phyloP scores from a whole-genome alignment of 1,140 invertebrate genomes.

The Drosophila sp. region DNA sequence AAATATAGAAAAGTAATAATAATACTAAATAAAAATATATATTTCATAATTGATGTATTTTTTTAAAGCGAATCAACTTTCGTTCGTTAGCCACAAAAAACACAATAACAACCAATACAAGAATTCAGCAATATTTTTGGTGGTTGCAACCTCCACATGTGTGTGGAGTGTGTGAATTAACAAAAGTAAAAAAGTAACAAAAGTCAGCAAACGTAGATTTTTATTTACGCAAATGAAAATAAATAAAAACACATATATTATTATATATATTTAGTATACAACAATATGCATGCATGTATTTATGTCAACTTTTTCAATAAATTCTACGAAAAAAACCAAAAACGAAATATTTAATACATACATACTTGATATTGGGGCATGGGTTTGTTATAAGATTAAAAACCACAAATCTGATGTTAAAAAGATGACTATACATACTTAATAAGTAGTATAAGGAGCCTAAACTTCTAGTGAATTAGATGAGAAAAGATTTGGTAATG shows the following conservation, averaged over 20 bases:
- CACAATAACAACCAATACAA: constrained; percentile 15
- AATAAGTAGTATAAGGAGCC: too few relatives aligned
- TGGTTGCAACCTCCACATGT: constrained; percentile 13
- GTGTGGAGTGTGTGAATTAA: neutral
- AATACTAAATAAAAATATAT: constrained; percentile 57
- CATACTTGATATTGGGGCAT: neutral
- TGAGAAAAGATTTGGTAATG: too few relatives aligned
- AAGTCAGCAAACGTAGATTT: constrained; percentile 3
- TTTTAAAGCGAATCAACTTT: constrained; percentile 39
- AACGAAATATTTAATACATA: neutral
- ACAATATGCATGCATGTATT: constrained; percentile 85
- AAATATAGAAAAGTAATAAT: constrained; percentile 43
- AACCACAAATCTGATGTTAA: too few relatives aligned
- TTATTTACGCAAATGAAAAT: constrained; percentile 50
- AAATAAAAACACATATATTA: constrained; percentile 69
- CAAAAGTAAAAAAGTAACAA: neutral
- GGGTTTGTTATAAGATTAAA: neutral
- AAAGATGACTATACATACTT: too few relatives aligned
- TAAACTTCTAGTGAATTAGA: too few relatives aligned
- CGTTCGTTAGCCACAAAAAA: constrained; percentile 42
- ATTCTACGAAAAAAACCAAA: constrained; percentile 70
- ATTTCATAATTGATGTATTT: constrained; percentile 77
- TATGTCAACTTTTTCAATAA: constrained; percentile 85
- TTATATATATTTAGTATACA: constrained; percentile 84
- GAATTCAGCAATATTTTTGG: constrained; percentile 46